These are phyloP conservation scores for Columba guinea DNA, from an alignment of 2,797 vertebrate species.

Conservation along the genomic window DNA sequence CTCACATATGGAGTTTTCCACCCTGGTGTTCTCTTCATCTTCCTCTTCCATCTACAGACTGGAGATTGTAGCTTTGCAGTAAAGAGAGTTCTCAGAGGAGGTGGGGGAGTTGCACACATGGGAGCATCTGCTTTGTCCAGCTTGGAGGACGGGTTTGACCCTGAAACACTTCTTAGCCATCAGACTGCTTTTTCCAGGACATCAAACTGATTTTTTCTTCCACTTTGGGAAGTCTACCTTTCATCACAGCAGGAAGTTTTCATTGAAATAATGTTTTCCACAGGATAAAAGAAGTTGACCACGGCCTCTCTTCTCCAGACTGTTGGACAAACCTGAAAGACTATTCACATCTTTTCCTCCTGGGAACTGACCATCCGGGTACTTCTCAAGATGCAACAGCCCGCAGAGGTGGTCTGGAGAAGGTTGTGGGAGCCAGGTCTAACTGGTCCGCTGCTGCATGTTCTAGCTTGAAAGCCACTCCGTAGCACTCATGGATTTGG, in stretches of 20 bases:
- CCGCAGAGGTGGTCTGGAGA: not conserved
- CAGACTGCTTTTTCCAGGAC: not conserved
- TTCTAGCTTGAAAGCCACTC: not conserved
- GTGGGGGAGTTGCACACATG: not conserved
- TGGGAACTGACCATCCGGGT: rapidly evolving
- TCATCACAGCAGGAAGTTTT: not conserved
- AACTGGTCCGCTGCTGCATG: not conserved
- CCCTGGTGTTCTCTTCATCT: rapidly evolving
- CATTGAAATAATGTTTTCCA: not conserved
- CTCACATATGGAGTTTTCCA: not conserved
- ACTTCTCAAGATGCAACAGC: not conserved
- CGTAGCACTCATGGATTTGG: rapidly evolving
- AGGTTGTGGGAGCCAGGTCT: not conserved
- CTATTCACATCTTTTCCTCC: rapidly evolving
- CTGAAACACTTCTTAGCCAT: not conserved
- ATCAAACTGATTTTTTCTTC: not conserved
- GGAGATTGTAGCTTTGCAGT: not conserved
- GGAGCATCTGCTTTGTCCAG: not conserved
- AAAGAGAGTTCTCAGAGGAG: not conserved
- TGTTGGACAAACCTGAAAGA: not conserved
- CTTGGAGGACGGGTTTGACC: not conserved
- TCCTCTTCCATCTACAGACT: rapidly evolving
- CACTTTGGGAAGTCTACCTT: not conserved
- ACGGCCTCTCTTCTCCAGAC: not conserved
- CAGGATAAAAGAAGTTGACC: not conserved